Conservation (phyloP, 2,797 vertebrate genomes). For the Vultur gryphus region DNA sequence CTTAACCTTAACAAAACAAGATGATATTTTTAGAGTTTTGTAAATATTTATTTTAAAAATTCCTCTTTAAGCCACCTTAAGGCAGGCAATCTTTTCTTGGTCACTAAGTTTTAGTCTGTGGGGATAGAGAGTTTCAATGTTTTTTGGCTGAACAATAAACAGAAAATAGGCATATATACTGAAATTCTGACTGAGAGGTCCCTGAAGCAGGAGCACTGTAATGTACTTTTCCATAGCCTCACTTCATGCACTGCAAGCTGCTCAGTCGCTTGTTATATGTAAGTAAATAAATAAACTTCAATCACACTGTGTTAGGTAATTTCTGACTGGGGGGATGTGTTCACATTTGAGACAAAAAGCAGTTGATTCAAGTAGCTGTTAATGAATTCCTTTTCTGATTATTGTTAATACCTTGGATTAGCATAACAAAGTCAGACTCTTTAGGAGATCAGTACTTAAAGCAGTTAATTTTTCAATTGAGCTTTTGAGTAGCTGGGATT, state of each 20-base stretch:
- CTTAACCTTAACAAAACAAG: constrained; percentile 30
- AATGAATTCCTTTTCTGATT: constrained; percentile 27
- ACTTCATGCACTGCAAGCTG: constrained; percentile 50
- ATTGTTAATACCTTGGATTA: constrained; percentile 32
- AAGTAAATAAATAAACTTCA: constrained; percentile 58
- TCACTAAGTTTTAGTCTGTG: constrained; percentile 44
- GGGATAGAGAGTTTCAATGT: background rate
- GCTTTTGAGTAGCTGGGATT: background rate
- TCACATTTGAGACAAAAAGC: constrained; percentile 29
- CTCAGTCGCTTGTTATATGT: constrained; percentile 38
- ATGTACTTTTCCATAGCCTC: constrained; percentile 66
- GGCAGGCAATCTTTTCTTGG: constrained; percentile 48
- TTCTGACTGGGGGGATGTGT: constrained; percentile 25
- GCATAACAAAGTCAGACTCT: constrained; percentile 15
- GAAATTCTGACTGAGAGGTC: constrained; percentile 15
- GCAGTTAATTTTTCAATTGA: constrained; percentile 11
- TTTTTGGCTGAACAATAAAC: constrained; percentile 56
- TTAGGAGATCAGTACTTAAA: background rate
- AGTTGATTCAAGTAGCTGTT: constrained; percentile 29
- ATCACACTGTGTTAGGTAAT: constrained; percentile 54
- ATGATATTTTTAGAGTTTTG: constrained; percentile 1
- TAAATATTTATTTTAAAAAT: constrained; percentile 33
- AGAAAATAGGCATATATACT: constrained; percentile 20
- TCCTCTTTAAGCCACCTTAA: constrained; percentile 33
- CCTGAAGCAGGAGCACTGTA: constrained; percentile 17